Evolutionary conservation across 2,113 vertebrate species (phyloP).

Genomic region (Delphinapterus leucas): DNA sequence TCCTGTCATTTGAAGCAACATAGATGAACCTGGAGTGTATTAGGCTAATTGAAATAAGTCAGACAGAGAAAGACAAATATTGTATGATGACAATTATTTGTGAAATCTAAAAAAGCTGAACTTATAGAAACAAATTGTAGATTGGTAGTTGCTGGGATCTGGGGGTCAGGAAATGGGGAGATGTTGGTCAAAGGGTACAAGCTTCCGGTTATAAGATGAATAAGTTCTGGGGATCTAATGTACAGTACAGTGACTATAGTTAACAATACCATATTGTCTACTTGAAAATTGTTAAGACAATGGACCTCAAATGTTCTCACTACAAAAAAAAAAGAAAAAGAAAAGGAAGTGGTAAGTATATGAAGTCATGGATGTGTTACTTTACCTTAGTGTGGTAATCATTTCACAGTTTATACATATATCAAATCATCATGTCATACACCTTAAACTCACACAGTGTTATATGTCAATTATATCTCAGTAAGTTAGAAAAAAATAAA

Average conservation of each 20-base stretch:
- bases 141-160: neutral
- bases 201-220: neutral
- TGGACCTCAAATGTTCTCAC: neutral
- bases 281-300: neutral
- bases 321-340: neutral
- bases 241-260: neutral
- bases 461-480: neutral
- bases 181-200: neutral
- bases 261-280: neutral
- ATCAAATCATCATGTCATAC: neutral
- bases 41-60: neutral
- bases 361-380: neutral
- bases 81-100: neutral
- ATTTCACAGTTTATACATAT: neutral
- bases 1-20: neutral
- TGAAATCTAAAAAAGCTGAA: neutral
- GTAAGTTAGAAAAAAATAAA: neutral
- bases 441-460: neutral
- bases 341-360: neutral
- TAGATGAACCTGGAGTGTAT: neutral
- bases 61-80: neutral
- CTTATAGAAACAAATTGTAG: neutral
- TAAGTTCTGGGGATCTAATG: neutral
- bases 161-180: neutral
- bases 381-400: neutral